These are phyloP conservation scores for Bombus fervidus DNA, from an alignment of 1,140 invertebrate species.

Conservation along the genomic window DNA sequence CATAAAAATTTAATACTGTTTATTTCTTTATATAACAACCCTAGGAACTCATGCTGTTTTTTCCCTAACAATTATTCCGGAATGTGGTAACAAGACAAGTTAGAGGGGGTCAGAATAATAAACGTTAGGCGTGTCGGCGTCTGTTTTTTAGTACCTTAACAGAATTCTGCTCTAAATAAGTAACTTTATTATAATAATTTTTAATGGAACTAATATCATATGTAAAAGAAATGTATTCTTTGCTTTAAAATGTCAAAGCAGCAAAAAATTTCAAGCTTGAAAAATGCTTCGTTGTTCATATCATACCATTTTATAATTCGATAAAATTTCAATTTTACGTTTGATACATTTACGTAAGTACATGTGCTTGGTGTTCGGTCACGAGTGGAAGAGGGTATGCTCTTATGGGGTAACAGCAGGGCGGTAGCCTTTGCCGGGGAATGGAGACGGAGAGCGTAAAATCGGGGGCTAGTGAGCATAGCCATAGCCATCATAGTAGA, in stretches of 20 bases:
- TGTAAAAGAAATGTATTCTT: neutral
- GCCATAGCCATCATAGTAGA: conserved; percentile 78
- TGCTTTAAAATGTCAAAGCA: conserved; percentile 2
- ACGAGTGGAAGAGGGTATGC: conserved; percentile 65
- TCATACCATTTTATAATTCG: conserved; percentile 1
- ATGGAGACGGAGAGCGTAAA: conserved; percentile 83
- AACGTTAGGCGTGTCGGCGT: conserved; percentile 76
- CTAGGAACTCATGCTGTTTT: conserved; percentile 52
- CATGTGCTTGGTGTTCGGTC: conserved; percentile 49
- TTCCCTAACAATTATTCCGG: conserved; percentile 62
- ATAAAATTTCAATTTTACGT: conserved; percentile 12
- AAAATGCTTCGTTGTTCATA: conserved; percentile 42
- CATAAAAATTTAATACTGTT: neutral
- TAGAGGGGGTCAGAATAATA: conserved; percentile 71
- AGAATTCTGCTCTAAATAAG: neutral
- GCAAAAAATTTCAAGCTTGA: neutral
- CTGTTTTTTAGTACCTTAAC: conserved; percentile 61
- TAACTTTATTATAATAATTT: neutral
- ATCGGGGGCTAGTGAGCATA: conserved; percentile 81
- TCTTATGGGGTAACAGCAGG: conserved; percentile 71
- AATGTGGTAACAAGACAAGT: conserved; percentile 60
- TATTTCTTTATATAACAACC: conserved; percentile 30
- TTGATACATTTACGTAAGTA: conserved; percentile 35
- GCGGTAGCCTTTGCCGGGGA: conserved; percentile 76
- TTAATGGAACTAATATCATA: neutral